Evolutionary conservation across 2,888 invertebrate genomes (phyloP).

Genomic region (Siphlonurus alternatus): DNA sequence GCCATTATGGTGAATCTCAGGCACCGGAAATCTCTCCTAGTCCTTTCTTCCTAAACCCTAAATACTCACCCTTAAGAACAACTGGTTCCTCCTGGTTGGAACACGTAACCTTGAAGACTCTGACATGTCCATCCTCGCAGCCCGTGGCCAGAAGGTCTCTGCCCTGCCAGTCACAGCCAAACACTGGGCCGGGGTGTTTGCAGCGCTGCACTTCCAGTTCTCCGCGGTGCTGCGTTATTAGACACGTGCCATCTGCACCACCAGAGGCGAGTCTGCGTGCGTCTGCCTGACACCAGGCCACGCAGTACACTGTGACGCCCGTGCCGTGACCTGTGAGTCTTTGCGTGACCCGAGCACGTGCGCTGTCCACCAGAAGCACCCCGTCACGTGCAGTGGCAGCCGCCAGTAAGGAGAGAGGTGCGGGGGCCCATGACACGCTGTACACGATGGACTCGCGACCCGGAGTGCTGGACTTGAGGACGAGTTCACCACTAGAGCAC

Average conservation of each 20-base stretch:
- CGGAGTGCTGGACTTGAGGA: conserved; percentile 22
- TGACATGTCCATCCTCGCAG: conserved; percentile 25
- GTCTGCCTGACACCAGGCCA: conserved; percentile 27
- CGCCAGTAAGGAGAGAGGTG: conserved; percentile 25
- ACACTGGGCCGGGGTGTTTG: conserved; percentile 25
- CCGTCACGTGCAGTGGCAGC: conserved; percentile 25
- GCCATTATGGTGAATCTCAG: too few relatives aligned
- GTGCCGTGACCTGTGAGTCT: conserved; percentile 12
- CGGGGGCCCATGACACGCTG: conserved; percentile 24
- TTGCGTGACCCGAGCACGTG: conserved; percentile 7
- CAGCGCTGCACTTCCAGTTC: conserved; percentile 21
- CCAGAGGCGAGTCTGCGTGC: conserved; percentile 23
- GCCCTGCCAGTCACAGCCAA: conserved; percentile 28
- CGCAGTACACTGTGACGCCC: conserved; percentile 21
- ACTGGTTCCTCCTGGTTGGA: conserved; percentile 22
- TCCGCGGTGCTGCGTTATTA: conserved; percentile 25
- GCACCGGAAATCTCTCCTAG: too few relatives aligned
- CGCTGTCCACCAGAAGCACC: conserved; percentile 26
- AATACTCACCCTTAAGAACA: conserved; percentile 18
- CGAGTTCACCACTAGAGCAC: neutral
- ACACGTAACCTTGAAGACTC: conserved; percentile 23
- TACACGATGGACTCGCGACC: conserved; percentile 26
- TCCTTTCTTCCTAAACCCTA: too few relatives aligned
- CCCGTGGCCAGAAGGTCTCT: conserved; percentile 27
- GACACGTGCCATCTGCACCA: conserved; percentile 25